phyloP scores from a whole-genome alignment of 2,888 invertebrate genomes.

The Liodrosophila aerea region DNA sequence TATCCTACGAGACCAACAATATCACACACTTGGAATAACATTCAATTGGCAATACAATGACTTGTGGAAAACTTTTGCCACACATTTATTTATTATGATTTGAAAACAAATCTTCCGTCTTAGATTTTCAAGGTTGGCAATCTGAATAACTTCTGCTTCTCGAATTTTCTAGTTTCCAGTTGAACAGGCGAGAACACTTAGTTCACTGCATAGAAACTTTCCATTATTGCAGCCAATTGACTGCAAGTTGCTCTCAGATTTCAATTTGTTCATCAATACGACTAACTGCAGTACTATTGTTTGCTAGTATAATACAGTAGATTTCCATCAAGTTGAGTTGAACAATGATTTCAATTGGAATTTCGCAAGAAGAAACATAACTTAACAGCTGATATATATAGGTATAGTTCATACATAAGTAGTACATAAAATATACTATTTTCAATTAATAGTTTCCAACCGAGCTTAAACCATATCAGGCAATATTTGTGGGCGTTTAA shows the following conservation, averaged over 20 bases:
- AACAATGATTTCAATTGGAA: background rate
- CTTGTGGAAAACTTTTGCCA: constrained; percentile 36
- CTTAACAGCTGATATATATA: no score
- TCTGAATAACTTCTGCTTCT: constrained; percentile 17
- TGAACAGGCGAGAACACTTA: background rate
- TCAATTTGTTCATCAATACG: constrained; percentile 49
- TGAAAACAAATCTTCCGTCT: constrained; percentile 8
- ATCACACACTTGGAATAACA: constrained; percentile 31
- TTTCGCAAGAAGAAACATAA: no score
- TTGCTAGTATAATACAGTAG: constrained; percentile 17
- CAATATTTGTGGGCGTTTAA: constrained; percentile 47
- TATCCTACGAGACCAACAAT: no score
- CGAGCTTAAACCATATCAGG: no score
- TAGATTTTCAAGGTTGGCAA: constrained; percentile 36
- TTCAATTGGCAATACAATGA: constrained; percentile 4
- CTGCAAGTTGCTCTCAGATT: constrained; percentile 48
- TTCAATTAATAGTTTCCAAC: no score
- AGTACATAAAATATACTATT: no score
- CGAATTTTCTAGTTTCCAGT: constrained; percentile 45
- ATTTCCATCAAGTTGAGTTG: constrained; percentile 21
- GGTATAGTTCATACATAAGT: no score
- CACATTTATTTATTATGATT: constrained; percentile 42
- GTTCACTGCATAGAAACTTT: constrained; percentile 53
- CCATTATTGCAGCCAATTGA: constrained; percentile 63
- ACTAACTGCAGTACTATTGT: constrained; percentile 24